Percentiles rank a stretch among this genome's conserved stretches.
Evolutionary conservation across 2,113 vertebrate genomes (phyloP).

Genomic region (Crotalus helleri): DNA sequence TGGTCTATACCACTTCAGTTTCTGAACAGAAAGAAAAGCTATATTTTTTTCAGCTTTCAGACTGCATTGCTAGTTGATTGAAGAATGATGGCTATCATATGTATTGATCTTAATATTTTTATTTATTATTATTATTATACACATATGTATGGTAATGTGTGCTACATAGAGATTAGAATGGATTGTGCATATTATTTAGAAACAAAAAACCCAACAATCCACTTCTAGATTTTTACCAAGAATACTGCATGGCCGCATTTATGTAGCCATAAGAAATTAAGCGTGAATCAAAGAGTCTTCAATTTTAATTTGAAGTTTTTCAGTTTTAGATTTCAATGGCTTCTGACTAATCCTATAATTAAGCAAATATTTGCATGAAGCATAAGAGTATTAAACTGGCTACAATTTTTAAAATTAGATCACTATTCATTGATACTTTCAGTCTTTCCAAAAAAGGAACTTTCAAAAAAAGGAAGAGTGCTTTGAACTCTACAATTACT

Average conservation of each 20-base stretch:
- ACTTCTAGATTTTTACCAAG: neutral
- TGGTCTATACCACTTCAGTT: neutral
- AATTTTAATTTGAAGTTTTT: neutral
- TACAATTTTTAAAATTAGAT: neutral
- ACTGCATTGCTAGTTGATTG: neutral
- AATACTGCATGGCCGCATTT: neutral
- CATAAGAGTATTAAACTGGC: neutral
- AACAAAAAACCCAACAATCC: neutral
- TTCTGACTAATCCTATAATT: neutral
- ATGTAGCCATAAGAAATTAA: neutral
- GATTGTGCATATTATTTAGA: neutral
- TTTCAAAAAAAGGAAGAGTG: neutral
- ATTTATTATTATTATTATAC: neutral
- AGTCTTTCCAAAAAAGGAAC: neutral
- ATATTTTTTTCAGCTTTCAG: neutral
- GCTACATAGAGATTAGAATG: neutral
- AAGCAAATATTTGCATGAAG: neutral
- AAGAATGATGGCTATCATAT: neutral
- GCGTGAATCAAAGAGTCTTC: neutral
- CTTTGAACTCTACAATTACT: neutral
- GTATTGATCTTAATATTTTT: neutral
- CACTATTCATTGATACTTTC: neutral
- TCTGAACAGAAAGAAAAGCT: neutral
- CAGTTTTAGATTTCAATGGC: neutral
- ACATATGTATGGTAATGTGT: neutral